Base-by-base conservation (phyloP, 2,888 invertebrate genomes). In the Oeneis ivallda region DNA sequence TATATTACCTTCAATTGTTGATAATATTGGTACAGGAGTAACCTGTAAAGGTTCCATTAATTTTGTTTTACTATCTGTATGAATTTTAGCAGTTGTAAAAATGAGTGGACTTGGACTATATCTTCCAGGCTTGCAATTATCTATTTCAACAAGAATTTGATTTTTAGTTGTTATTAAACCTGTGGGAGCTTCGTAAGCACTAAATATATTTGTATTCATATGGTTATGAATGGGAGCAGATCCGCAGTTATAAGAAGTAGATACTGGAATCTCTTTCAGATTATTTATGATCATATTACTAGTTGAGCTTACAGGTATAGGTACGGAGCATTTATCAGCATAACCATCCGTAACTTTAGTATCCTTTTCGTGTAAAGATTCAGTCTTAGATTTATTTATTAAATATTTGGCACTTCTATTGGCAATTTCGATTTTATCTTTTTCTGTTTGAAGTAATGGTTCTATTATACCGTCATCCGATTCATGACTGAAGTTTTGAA, bases 31-130 rank as follows among this genome's bases (percentile, higher is more conserved):
- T 37, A 82, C 83, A 37, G 87, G 79, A 41, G 86, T 88, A 45
- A 87, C 79, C 73, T 89, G 87, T 60, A 89, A 75, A 45, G 88
- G 86, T 75, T 89, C 87, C 83, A 87, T 86, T 17, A 82, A 74
- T 70, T 83, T 86, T 32, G 77, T 77, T 79, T 86, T 86, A 50
- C 78, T 81, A 69, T 89, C 86, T 2, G 83, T 78, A 62, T 90
- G 89, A 72, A 91, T 92, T 83, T 90, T 92, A 8, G 92, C 92
- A n/a, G 89, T 91, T 19, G 91, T 92, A 72, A 92, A 91, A 72
- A 92, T 91, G 68, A 90, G 74, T 32, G 90, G 84, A 71, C 82
- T 84, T 19, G 86, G 78, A 67, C 65, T 84, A 66, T 79, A 84
- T 47, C 71, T 73, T 49, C 74, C 75, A 41, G 78, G 72, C 68